Percentiles rank a stretch among this genome's conserved stretches.
Evolutionary conservation across 2,113 vertebrate species (phyloP).

Genomic region (Chaenocephalus aceratus): DNA sequence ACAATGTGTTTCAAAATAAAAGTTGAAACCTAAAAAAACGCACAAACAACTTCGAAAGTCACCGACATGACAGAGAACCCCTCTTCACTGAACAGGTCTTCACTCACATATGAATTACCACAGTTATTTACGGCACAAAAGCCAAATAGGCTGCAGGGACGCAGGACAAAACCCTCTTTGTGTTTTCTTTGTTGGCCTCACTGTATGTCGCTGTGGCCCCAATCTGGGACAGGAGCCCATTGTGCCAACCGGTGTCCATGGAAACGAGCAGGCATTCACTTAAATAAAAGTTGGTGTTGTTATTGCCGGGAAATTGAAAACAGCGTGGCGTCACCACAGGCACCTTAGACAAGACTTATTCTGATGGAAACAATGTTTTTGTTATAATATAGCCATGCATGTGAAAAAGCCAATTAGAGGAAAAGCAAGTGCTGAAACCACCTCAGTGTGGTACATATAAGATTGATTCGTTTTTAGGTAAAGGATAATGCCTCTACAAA

Average conservation of each 20-base stretch:
- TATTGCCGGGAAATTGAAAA: background rate
- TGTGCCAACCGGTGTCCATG: constrained; percentile 59
- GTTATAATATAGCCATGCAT: background rate
- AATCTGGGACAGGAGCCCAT: constrained; percentile 73
- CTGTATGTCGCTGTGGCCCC: constrained; percentile 54
- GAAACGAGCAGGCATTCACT: constrained; percentile 43
- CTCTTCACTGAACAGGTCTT: background rate
- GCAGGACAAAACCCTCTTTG: constrained; percentile 64
- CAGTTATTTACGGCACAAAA: background rate
- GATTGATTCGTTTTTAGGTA: too few species aligned
- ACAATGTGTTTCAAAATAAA: background rate
- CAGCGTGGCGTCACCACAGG: too few species aligned
- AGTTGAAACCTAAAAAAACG: too few species aligned
- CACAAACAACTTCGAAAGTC: background rate
- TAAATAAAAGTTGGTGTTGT: background rate
- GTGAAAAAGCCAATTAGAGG: too few species aligned
- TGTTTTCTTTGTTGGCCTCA: constrained; percentile 57
- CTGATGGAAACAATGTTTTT: background rate
- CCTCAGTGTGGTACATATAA: background rate
- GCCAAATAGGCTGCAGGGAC: constrained; percentile 3
- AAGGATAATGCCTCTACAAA: too few species aligned
- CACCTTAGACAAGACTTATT: too few species aligned
- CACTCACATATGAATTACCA: background rate
- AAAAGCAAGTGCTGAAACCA: background rate
- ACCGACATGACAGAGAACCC: background rate